Base-by-base conservation (phyloP, 1,140 invertebrate species). In the Drosophila littoralis region DNA sequence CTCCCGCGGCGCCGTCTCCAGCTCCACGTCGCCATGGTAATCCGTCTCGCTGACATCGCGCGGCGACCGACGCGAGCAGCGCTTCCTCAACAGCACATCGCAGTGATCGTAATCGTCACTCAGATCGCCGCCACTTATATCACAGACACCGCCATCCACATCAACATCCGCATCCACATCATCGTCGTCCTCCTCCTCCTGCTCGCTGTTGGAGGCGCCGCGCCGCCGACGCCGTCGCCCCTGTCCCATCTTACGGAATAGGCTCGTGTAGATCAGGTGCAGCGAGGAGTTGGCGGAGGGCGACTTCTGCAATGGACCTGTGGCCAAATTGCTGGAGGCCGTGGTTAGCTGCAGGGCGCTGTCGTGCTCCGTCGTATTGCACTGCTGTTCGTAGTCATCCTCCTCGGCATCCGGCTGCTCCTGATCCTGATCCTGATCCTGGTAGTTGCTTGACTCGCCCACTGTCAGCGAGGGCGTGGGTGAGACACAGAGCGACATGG, bases 41-140 rank as follows among this genome's bases (percentile, higher is more conserved):
- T 91, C 89, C 61, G 79, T 79, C 54, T 91, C 89, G 68, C 89
- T 91, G 67, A 90, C 86, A 22, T 90, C 79, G 1, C 79, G 59
- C 12, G 60, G 64, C 50, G 63, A 46, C 6, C 78, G 74, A 22
- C 76, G 75, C 22, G 65, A 28, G 13, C 68, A 52, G 12, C 84
- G 52, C 51, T 76, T 70, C 6, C 77, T 52, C 46, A 81, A 58
- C 10, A 71, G 66, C 35, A 91, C 77, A 42, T 91, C 90, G 57
- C 83, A 90, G 52, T 89, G 76, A 73, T 91, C 90, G 33, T 91
- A 91, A 7, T 91, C 90, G 22, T 91, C 90, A 60, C 90, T 91
- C 22, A 88, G 66, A 55, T 91, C 90, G 13, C 86, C 83, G 43
- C 83, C 86, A 52, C 90, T 91, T 71, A 91, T 85, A 91, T 91